Evolutionary conservation across 2,113 vertebrate species (phyloP).

Genomic region (Takifugu bimaculatus): DNA sequence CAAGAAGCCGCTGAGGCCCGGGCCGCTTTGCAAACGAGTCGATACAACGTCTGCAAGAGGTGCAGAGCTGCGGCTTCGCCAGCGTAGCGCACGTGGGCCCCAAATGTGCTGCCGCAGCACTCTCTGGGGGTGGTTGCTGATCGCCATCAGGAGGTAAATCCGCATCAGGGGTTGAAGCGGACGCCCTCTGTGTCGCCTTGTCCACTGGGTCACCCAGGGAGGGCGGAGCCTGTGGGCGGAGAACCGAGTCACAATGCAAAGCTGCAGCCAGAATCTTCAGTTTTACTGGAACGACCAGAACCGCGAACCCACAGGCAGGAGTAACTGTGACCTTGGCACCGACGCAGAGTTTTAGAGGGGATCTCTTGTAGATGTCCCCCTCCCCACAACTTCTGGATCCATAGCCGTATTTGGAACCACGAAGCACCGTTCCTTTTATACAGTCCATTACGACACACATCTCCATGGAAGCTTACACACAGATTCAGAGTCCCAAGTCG

Average conservation of each 20-base stretch:
- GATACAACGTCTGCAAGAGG: slow-evolving; percentile 6
- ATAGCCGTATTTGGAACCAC: too few relatives aligned
- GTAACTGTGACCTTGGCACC: too few relatives aligned
- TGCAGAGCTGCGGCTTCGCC: neutral
- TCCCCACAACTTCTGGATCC: too few relatives aligned
- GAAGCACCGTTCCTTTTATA: too few relatives aligned
- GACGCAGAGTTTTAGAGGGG: too few relatives aligned
- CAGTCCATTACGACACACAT: too few relatives aligned
- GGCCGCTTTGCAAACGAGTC: slow-evolving; percentile 21
- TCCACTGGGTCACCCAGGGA: slow-evolving; percentile 26
- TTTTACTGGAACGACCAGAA: too few relatives aligned
- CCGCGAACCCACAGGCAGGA: too few relatives aligned
- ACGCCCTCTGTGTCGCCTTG: slow-evolving; percentile 9
- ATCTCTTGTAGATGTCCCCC: too few relatives aligned
- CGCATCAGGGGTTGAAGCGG: slow-evolving; percentile 40
- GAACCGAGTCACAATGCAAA: neutral
- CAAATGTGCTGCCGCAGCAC: neutral
- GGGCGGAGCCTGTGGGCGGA: slow-evolving; percentile 2
- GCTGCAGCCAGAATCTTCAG: too few relatives aligned
- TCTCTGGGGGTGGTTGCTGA: slow-evolving; percentile 39
- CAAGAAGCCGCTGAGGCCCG: slow-evolving; percentile 12
- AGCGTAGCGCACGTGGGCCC: slow-evolving; percentile 29
- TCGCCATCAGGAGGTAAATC: slow-evolving; percentile 53
- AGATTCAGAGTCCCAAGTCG: too few relatives aligned
- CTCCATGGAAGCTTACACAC: too few relatives aligned